These are phyloP conservation scores for Thalassophryne amazonica DNA, from an alignment of 2,797 vertebrate species.

Conservation along the genomic window DNA sequence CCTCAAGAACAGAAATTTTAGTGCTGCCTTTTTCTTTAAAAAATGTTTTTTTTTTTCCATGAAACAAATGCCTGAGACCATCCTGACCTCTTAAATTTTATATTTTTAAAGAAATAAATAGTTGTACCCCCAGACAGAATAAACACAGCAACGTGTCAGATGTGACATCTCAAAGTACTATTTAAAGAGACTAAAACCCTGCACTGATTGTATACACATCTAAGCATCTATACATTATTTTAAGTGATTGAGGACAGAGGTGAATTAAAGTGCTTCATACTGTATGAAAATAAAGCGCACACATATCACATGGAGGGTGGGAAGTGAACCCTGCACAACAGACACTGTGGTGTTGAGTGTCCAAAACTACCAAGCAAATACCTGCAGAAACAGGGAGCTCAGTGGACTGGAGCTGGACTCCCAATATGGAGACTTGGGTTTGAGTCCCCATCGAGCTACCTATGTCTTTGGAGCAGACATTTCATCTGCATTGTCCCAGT, in stretches of 20 bases:
- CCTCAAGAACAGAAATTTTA: conserved; percentile 61
- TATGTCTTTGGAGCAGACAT: too few species aligned
- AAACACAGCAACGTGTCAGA: conserved; percentile 65
- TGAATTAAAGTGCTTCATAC: conserved; percentile 77
- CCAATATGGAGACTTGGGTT: too few species aligned
- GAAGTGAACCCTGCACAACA: conserved; percentile 39
- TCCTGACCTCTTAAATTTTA: conserved; percentile 28
- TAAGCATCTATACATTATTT: conserved; percentile 60
- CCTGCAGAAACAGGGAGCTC: too few species aligned
- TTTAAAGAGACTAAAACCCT: conserved; percentile 71
- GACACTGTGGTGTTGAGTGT: conserved; percentile 11
- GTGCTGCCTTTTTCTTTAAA: conserved; percentile 49
- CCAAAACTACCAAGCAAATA: too few species aligned
- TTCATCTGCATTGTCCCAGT: too few species aligned
- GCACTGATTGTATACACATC: conserved; percentile 67
- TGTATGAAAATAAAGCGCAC: conserved; percentile 65
- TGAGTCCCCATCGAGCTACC: too few species aligned
- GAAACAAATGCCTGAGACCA: conserved; percentile 68
- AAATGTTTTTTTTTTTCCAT: conserved; percentile 48
- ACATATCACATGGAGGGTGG: conserved; percentile 61
- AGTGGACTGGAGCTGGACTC: too few species aligned
- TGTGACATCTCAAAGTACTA: conserved; percentile 63
- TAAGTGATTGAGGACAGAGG: conserved; percentile 54
- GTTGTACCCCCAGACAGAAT: conserved; percentile 61
- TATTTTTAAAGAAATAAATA: conserved; percentile 46